These are phyloP conservation scores for Cotesia chilonis DNA, from an alignment of 1,140 invertebrate species.

Conservation along the genomic window DNA sequence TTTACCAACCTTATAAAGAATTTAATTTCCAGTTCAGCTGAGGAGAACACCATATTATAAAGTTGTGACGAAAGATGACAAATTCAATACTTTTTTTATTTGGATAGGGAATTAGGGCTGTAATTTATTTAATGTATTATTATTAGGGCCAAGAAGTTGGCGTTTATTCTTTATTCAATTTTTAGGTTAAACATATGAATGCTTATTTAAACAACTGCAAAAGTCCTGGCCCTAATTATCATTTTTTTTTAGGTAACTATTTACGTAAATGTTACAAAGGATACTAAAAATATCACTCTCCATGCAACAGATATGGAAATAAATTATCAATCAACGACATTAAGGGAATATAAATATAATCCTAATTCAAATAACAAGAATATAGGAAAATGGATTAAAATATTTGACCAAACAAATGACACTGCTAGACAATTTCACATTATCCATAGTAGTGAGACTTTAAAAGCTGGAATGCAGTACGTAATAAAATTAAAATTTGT, in stretches of 20 bases:
- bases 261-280: slow-evolving; percentile 71
- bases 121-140: no score
- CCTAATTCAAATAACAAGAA: slow-evolving; percentile 34
- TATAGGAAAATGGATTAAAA: slow-evolving; percentile 50
- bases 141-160: no score
- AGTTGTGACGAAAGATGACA: not conserved
- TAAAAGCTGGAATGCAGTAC: slow-evolving; percentile 72
- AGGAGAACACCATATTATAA: no score
- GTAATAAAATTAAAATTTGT: slow-evolving; percentile 75
- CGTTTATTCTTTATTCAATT: no score
- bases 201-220: no score
- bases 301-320: slow-evolving; percentile 78
- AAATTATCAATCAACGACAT: slow-evolving; percentile 64
- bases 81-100: not conserved
- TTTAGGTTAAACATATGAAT: no score
- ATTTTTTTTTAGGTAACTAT: slow-evolving; percentile 63
- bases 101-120: not conserved
- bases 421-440: slow-evolving; percentile 78
- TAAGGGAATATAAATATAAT: slow-evolving; percentile 55
- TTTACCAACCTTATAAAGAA: no score
- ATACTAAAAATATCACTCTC: slow-evolving; percentile 78
- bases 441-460: slow-evolving; percentile 69
- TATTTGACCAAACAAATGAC: slow-evolving; percentile 68
- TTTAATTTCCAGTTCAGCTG: no score
- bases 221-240: not conserved